These are phyloP conservation scores for Charina bottae DNA, from an alignment of 2,113 vertebrate genomes.

Conservation along the genomic window DNA sequence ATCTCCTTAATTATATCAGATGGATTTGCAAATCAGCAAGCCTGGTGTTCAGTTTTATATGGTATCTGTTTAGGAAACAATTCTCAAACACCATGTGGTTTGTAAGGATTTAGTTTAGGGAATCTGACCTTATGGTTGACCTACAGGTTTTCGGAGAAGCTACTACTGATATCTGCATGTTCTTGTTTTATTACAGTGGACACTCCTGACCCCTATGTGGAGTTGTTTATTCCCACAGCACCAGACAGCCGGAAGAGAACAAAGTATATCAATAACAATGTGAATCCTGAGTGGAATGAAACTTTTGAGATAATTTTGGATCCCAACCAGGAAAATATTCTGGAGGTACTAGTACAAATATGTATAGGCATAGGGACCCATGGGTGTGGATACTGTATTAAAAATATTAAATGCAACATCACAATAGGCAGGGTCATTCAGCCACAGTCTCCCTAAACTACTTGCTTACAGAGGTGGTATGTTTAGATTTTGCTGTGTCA, in stretches of 20 bases:
- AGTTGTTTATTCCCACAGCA: conserved; percentile 89
- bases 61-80: background rate
- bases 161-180: background rate
- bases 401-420: background rate
- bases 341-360: conserved; percentile 80
- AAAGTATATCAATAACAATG: conserved; percentile 88
- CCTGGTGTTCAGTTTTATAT: background rate
- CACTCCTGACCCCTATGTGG: conserved; percentile 95
- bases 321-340: conserved; percentile 89
- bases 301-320: conserved; percentile 94
- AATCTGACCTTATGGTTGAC: no score
- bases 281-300: conserved; percentile 94
- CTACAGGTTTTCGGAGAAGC: background rate
- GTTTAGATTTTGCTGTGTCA: background rate
- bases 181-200: conserved; percentile 80
- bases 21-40: no score
- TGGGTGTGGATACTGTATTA: background rate
- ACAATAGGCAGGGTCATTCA: background rate
- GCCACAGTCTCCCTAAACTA: background rate
- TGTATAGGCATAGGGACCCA: background rate
- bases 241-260: conserved; percentile 93
- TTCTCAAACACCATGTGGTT: background rate
- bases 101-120: background rate
- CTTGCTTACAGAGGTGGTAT: background rate
- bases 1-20: background rate